A percentile compares a stretch with the other conserved stretches of the same genome.
phyloP scores from a whole-genome alignment of 2,888 invertebrate genomes.

The Axea sp. region DNA sequence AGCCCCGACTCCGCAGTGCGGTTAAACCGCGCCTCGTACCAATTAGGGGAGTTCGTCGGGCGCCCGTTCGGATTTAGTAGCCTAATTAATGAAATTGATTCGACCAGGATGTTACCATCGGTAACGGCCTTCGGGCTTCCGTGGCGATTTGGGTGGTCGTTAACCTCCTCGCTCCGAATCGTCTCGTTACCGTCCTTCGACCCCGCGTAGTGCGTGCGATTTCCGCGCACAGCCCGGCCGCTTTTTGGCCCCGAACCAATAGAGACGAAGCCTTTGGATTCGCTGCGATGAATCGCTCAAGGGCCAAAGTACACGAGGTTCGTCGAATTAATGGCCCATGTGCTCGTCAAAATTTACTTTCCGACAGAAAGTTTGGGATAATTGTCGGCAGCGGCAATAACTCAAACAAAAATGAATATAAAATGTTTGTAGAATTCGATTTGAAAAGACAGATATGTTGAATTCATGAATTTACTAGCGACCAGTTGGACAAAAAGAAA shows the following conservation, averaged over 20 bases:
- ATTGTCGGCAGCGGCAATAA: constrained; percentile 4
- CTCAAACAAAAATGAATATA: constrained; percentile 6
- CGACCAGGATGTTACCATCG: constrained; percentile 67
- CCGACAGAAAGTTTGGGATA: constrained; percentile 4
- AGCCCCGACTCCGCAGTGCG: constrained; percentile 61
- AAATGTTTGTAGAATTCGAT: too few species aligned
- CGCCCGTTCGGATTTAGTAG: constrained; percentile 72
- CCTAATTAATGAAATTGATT: constrained; percentile 77
- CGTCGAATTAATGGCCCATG: constrained; percentile 36
- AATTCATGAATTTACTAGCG: too few species aligned
- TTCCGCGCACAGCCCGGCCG: constrained; percentile 10
- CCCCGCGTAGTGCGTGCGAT: constrained; percentile 38
- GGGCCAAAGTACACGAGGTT: constrained; percentile 8
- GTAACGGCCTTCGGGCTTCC: constrained; percentile 62
- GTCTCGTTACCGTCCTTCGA: constrained; percentile 55
- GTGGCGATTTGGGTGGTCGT: constrained; percentile 59
- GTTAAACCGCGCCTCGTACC: constrained; percentile 71
- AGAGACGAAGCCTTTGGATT: constrained; percentile 6
- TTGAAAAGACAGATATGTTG: too few species aligned
- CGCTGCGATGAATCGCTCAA: constrained; percentile 29
- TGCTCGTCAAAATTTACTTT: constrained; percentile 40
- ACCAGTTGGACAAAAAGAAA: too few species aligned
- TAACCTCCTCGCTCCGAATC: constrained; percentile 60
- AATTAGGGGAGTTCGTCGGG: constrained; percentile 72
- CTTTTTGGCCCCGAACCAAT: constrained; percentile 30